Base-by-base conservation (phyloP, 2,888 invertebrate genomes). In the Agonopterix alstromeriana region DNA sequence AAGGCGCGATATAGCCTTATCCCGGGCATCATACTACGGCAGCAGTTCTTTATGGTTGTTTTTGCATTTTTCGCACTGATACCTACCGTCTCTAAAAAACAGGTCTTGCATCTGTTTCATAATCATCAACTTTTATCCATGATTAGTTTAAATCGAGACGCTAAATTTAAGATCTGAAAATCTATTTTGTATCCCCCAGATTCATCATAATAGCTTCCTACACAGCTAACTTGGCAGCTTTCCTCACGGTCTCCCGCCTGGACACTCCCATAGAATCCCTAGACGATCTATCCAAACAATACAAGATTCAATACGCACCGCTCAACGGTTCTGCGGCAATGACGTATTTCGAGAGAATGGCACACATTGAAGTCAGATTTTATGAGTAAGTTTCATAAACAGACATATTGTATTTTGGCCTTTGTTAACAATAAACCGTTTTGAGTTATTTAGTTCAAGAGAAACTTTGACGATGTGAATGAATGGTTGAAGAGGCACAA, bases 151-250 rank as follows among this genome's bases (percentile, higher is more conserved):
- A 2, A 17, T 17, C 17, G 14, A 14, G 14, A 14, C 14, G 14
- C 3, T 14, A 14, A 14, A 14, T 14, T 14, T 3, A 14, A 14
- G 3, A 14, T 14, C 14, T 14, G 17, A 17, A 17, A 36, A 10
- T 3, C 9, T n/a, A 9, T n/a, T 38, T 38, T 10, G 41, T 35
- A 49, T 52, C 41, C 48, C 58, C 9, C 63, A 92, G 92, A 0
- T 99, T 99, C 79, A 98, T 99, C 73, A 98, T 99, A 58, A 98
- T 99, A 71, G 99, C 99, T 2, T 98, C 98, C 0, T 99, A 99
- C 82, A 99, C 99, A 0, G 99, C 99, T 1, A 99, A 99, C 81
- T 90, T 99, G 70, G 99, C 99, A 1, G 99, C 99, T 0, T 99
- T 98, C 75, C 90, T 99, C 50, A 99, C 99, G 0, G 97, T 97